Evolutionary conservation across 1,140 invertebrate species (phyloP), one percentile per base, ranked within the genome.

Genomic region (Neotoxoptera formosana): DNA sequence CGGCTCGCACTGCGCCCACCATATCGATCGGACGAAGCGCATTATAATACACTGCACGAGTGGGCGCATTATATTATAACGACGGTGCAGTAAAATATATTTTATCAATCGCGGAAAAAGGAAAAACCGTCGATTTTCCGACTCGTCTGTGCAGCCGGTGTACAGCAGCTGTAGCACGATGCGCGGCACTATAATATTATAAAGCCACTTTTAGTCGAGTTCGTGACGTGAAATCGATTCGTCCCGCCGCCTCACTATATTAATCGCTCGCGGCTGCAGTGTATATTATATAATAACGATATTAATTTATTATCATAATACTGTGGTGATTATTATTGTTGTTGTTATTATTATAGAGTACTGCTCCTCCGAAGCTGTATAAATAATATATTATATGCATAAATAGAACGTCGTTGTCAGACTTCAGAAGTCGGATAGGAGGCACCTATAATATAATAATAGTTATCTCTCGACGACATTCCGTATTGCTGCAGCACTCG

Each of bases 401-500:
- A 76, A 76, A 76, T n/a, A 76, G 60, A 76, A 76, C 60, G 30
- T 17, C 1, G 60, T 76, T 76, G 60, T 76, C 60, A 76, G 60
- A 76, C 60, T 76, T 76, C 60, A 7, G 60, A 30, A 67, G 60
- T 76, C 60, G n/a, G n/a, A 76, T 76, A 51, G 47, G 47, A 9
- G 11, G 9, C 47, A 67, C 30, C 60, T 76, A 41, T 4, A n/a
- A n/a, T n/a, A n/a, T n/a, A n/a, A n/a, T n/a, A n/a, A n/a, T n/a
- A 76, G 60, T 76, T 34, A 76, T 67, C 60, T 67, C 60, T 17
- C 60, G n/a, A n/a, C 60, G 30, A n/a, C 60, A 76, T 30, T 76
- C 60, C n/a, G 60, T n/a, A 76, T 76, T 76, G n/a, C n/a, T n/a
- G n/a, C n/a, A n/a, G n/a, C 60, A 76, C 60, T 76, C n/a, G 60